Percentiles rank a stretch among this genome's conserved stretches.
These are phyloP conservation scores for Drosophila seguyi DNA, from an alignment of 1,140 invertebrate species.

Conservation along the genomic window DNA sequence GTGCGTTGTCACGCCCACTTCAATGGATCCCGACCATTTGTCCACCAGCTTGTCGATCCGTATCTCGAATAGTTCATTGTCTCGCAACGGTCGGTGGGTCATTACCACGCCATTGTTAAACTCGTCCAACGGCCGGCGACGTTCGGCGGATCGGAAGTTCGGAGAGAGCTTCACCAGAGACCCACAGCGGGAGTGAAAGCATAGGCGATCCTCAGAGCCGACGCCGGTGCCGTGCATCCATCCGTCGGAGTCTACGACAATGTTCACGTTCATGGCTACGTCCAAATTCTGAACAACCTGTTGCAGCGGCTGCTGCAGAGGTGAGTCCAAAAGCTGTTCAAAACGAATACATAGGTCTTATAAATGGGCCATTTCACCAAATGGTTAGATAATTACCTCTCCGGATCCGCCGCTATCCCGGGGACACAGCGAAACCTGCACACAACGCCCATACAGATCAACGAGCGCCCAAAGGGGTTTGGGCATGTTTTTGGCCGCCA, in stretches of 20 bases:
- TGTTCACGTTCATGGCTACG: slow-evolving; percentile 80
- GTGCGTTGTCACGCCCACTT: slow-evolving; percentile 97
- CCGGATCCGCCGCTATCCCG: slow-evolving; percentile 47
- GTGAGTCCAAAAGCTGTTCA: slow-evolving; percentile 55
- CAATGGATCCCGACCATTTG: slow-evolving; percentile 97
- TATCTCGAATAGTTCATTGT: slow-evolving; percentile 97
- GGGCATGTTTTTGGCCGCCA: slow-evolving; percentile 92
- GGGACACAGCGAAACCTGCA: slow-evolving; percentile 91
- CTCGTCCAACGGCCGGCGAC: slow-evolving; percentile 94
- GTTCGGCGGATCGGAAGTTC: slow-evolving; percentile 93
- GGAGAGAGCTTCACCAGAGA: slow-evolving; percentile 94
- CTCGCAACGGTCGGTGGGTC: slow-evolving; percentile 93
- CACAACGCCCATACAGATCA: slow-evolving; percentile 96
- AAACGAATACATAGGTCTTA: not conserved
- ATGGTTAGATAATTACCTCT: slow-evolving; percentile 46
- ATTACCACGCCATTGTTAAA: slow-evolving; percentile 97
- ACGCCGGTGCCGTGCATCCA: slow-evolving; percentile 26
- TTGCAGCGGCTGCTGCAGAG: slow-evolving; percentile 64
- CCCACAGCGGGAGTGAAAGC: slow-evolving; percentile 95
- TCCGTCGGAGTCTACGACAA: slow-evolving; percentile 60
- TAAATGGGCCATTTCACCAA: not conserved
- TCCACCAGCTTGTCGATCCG: slow-evolving; percentile 95
- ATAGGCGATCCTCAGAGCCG: slow-evolving; percentile 88
- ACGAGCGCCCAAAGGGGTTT: slow-evolving; percentile 92
- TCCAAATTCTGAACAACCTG: slow-evolving; percentile 83